Evolutionary conservation across 1,140 invertebrate genomes (phyloP).

Genomic region (Lepidurus couesii): DNA sequence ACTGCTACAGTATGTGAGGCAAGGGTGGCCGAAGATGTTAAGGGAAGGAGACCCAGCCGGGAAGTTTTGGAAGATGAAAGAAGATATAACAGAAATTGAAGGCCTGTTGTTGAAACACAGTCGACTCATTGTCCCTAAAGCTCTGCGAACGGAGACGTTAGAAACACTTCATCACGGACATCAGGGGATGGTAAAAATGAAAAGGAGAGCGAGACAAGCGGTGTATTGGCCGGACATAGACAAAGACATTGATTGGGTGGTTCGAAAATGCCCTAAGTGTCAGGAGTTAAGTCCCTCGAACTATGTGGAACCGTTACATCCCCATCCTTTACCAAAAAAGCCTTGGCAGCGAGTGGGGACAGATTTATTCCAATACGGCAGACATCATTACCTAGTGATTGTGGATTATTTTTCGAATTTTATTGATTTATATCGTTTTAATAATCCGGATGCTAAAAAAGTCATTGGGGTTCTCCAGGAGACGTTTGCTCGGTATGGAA

Average conservation of each 20-base stretch:
- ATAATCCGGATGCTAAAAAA: constrained; percentile 23
- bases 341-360: constrained; percentile 39
- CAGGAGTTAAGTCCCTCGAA: constrained; percentile 39
- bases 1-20: background rate
- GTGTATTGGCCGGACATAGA: constrained; percentile 48
- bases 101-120: constrained; percentile 26
- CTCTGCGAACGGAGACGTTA: constrained; percentile 27
- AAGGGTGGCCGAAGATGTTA: background rate
- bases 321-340: constrained; percentile 41
- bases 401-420: constrained; percentile 25
- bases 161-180: constrained; percentile 31
- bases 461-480: constrained; percentile 36
- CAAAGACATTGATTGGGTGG: constrained; percentile 45
- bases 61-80: constrained; percentile 22
- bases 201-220: constrained; percentile 42
- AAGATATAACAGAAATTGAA: constrained; percentile 18
- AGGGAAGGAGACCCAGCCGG: background rate
- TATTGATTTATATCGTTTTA: constrained; percentile 1
- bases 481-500: constrained; percentile 44
- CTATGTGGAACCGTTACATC: constrained; percentile 43
- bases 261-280: constrained; percentile 45
- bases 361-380: constrained; percentile 41
- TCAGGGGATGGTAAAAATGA: constrained; percentile 41
- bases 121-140: constrained; percentile 30
- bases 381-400: background rate